These are phyloP conservation scores for Bombus ignitus DNA, from an alignment of 1,140 invertebrate genomes.

Conservation along the genomic window DNA sequence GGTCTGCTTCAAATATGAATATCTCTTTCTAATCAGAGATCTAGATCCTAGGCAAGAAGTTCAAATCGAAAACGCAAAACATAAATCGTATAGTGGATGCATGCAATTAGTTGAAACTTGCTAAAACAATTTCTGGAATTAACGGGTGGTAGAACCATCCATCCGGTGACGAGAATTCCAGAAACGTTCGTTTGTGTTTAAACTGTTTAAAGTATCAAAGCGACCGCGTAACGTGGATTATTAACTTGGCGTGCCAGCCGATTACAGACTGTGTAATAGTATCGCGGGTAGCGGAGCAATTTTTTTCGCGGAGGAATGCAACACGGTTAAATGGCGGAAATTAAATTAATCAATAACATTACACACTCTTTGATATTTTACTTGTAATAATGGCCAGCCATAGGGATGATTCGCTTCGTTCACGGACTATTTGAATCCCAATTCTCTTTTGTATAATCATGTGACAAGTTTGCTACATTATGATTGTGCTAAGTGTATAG, in stretches of 20 bases:
- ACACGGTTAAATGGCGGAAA: not conserved
- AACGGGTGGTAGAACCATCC: not conserved
- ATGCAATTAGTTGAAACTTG: not conserved
- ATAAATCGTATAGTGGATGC: not conserved
- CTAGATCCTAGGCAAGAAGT: not conserved
- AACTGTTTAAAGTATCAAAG: slow-evolving; percentile 4
- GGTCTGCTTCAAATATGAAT: not conserved
- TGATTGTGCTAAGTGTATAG: not conserved
- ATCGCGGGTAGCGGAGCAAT: not conserved
- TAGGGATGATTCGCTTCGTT: not conserved
- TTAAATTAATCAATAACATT: slow-evolving; percentile 12
- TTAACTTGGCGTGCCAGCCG: slow-evolving; percentile 1
- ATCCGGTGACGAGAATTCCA: not conserved
- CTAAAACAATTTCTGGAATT: slow-evolving; percentile 4
- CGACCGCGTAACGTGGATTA: slow-evolving; percentile 20
- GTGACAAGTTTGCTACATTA: not conserved
- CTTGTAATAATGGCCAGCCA: slow-evolving; percentile 19
- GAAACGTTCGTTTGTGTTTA: slow-evolving; percentile 5
- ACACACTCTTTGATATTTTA: slow-evolving; percentile 35
- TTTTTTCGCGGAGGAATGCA: not conserved
- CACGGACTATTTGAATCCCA: not conserved
- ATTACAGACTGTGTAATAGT: not conserved
- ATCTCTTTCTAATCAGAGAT: not conserved
- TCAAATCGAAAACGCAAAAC: not conserved
- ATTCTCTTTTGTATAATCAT: not conserved